Evolutionary conservation across 1,140 invertebrate species (phyloP).

Genomic region (Hormaphis cornu): DNA sequence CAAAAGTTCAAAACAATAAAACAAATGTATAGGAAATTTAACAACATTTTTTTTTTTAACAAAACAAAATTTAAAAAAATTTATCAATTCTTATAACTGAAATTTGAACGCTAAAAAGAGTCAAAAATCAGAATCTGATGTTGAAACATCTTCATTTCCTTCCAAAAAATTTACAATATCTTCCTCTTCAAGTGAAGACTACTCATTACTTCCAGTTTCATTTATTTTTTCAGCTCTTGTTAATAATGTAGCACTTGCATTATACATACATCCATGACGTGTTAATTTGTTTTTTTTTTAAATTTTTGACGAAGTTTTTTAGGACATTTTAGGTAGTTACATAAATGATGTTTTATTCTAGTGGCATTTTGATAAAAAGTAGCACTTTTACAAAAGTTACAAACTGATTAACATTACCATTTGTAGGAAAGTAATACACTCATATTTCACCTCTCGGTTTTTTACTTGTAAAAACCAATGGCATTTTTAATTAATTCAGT

Average conservation of each 20-base stretch:
- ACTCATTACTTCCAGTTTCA: neutral
- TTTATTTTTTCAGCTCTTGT: neutral
- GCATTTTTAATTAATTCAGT: neutral
- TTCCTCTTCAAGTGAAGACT: neutral
- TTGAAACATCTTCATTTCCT: neutral
- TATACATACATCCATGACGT: neutral
- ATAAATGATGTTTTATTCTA: constrained; percentile 2
- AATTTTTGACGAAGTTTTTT: constrained; percentile 1
- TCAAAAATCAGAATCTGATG: neutral
- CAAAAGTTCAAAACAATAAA: constrained; percentile 10
- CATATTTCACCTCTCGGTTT: constrained; percentile 1
- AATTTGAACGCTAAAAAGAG: neutral
- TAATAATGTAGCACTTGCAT: constrained; percentile 3
- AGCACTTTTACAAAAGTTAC: neutral
- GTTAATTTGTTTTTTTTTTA: constrained; percentile 9
- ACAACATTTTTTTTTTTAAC: neutral
- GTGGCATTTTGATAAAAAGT: neutral
- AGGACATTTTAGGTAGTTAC: neutral
- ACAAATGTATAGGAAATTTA: constrained; percentile 2
- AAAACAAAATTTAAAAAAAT: constrained; percentile 2
- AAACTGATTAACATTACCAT: constrained; percentile 2
- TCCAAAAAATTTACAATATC: neutral
- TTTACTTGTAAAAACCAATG: constrained; percentile 1
- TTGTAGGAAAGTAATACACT: neutral
- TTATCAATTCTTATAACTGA: constrained; percentile 1